Evolutionary conservation across 64 coral and sea anemone genomes (phyloP), one percentile per base, ranked within the genome.

Genomic region (Montipora capricornis): DNA sequence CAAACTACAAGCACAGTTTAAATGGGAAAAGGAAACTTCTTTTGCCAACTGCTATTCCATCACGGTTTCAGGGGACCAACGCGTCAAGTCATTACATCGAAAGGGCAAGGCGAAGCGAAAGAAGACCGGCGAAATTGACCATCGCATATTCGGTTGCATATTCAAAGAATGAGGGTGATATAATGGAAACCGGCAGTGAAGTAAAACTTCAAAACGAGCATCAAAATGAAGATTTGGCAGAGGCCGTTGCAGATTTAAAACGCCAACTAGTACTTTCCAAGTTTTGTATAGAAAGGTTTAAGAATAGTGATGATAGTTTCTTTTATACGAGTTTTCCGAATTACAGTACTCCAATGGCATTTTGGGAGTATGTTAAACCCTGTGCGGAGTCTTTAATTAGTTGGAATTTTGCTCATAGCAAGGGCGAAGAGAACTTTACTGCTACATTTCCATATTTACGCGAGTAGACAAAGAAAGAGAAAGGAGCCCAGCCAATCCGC

Each of bases 11-110:
- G 59, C 17, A 17, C 44, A 81, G 6, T 22, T 82, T 91, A 64
- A 91, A 44, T 82, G 78, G 89, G 11, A 69, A 49, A 81, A 53
- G 89, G 51, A 58, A 64, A 55, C 17, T 66, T 49, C 58, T 81
- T 47, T 76, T 76, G 66, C 53, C 74, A 90, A 5, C 55, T 24
- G 88, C 88, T 79, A 64, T 61, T 64, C 88, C 76, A 20, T 90
- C 88, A 47, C 8, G 7, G 16, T 90, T 90, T 90, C 50, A 61
- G 19, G 68, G 76, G 75, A 90, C 88, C 55, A 24, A 44, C 47
- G 84, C 8, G 68, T 49, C 20, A 73, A 87, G 59, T 73, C 44
- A 67, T 44, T 60, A 53, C 3, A 87, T 68, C 0, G 83, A 68
- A 62, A 87, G 53, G 53, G 53, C 53, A 57, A 57, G 0, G 53